Percentiles rank a stretch among this genome's conserved stretches.
Evolutionary conservation across 2,797 vertebrate species (phyloP).

Genomic region (Brachymystax lenok): DNA sequence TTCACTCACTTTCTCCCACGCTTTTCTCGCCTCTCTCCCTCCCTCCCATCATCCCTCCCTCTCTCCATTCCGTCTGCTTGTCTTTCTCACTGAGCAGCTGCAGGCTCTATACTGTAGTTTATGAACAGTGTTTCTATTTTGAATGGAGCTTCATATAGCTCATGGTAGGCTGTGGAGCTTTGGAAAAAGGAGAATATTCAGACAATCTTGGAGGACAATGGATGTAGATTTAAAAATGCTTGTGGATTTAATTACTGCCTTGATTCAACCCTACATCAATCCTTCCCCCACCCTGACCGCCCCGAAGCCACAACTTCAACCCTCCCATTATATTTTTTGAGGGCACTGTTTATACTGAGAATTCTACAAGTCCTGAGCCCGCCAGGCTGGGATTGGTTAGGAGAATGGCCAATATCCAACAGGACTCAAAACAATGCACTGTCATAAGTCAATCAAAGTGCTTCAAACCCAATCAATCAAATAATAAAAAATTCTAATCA

Average conservation of each 20-base stretch:
- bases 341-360: slow-evolving; percentile 22
- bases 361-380: slow-evolving; percentile 18
- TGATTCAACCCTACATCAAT: background rate
- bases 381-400: background rate
- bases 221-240: too few relatives aligned
- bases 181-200: slow-evolving; percentile 44
- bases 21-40: slow-evolving; percentile 58
- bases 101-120: slow-evolving; percentile 72
- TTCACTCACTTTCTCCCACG: slow-evolving; percentile 61
- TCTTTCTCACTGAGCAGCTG: slow-evolving; percentile 77
- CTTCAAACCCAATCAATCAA: slow-evolving; percentile 37
- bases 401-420: slow-evolving; percentile 36
- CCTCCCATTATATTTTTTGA: slow-evolving; percentile 25
- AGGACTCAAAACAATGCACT: slow-evolving; percentile 32
- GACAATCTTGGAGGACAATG: too few relatives aligned
- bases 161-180: slow-evolving; percentile 62
- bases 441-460: slow-evolving; percentile 48
- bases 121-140: slow-evolving; percentile 62
- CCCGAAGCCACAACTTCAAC: background rate
- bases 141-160: slow-evolving; percentile 74
- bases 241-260: too few relatives aligned
- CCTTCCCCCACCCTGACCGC: background rate
- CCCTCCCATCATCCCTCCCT: slow-evolving; percentile 64
- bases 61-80: slow-evolving; percentile 74
- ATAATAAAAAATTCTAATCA: slow-evolving; percentile 38